phyloP scores from a whole-genome alignment of 2,797 vertebrate species.

The Hapalemur alaotrensis region DNA sequence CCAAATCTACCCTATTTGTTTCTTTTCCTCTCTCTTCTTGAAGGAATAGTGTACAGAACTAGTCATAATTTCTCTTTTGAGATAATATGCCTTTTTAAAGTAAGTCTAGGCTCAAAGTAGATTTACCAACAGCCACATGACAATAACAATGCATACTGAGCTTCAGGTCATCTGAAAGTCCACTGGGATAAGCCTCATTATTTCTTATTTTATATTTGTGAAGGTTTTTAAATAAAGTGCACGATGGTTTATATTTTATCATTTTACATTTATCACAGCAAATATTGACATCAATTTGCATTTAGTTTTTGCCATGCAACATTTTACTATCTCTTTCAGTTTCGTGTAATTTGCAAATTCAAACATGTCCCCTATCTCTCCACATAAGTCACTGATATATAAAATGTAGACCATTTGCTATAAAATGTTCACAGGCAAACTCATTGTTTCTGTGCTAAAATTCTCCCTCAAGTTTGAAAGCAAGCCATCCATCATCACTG shows the following conservation, averaged over 20 bases:
- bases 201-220: background rate
- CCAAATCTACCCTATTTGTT: background rate
- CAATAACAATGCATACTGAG: background rate
- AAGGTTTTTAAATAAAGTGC: background rate
- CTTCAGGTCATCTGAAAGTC: background rate
- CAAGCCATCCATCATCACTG: constrained; percentile 34
- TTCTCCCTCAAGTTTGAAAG: constrained; percentile 21
- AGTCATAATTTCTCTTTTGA: background rate
- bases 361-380: background rate
- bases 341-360: constrained; percentile 10
- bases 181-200: background rate
- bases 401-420: constrained; percentile 4
- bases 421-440: background rate
- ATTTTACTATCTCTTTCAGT: background rate
- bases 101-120: background rate
- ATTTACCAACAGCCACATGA: background rate
- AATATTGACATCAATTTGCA: background rate
- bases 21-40: background rate
- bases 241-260: background rate
- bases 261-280: background rate
- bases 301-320: background rate
- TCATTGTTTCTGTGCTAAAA: constrained; percentile 38
- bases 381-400: background rate
- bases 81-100: background rate
- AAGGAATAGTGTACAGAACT: background rate